These are phyloP conservation scores for Doryteuthis pealeii DNA, from an alignment of 1,140 invertebrate genomes.

Conservation along the genomic window DNA sequence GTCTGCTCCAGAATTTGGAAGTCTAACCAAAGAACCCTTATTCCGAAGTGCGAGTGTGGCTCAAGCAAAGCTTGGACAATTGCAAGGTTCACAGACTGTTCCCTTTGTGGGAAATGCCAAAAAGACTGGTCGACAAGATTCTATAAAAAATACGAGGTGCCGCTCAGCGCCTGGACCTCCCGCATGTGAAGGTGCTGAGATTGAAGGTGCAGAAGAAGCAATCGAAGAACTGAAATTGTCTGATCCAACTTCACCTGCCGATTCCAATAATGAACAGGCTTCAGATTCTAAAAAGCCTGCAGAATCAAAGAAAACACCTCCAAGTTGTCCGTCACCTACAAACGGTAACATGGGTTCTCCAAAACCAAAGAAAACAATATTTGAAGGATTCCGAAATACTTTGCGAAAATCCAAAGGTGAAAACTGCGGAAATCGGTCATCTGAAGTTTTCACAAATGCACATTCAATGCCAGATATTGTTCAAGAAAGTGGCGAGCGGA, in stretches of 20 bases:
- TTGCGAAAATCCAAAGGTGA: slow-evolving; percentile 60
- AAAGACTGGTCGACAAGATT: slow-evolving; percentile 32
- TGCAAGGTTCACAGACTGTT: slow-evolving; percentile 18
- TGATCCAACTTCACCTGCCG: slow-evolving; percentile 45
- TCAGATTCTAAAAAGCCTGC: slow-evolving; percentile 11
- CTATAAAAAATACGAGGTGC: slow-evolving; percentile 46
- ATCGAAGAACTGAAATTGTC: slow-evolving; percentile 27
- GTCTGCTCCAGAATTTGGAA: slow-evolving; percentile 61
- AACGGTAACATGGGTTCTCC: slow-evolving; percentile 37
- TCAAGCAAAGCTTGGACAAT: slow-evolving; percentile 28
- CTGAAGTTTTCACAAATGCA: slow-evolving; percentile 33
- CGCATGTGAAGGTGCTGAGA: slow-evolving; percentile 14
- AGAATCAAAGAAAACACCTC: slow-evolving; percentile 6
- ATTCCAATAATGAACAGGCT: slow-evolving; percentile 30
- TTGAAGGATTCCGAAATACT: slow-evolving; percentile 68
- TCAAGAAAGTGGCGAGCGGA: slow-evolving; percentile 32
- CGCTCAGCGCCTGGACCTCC: slow-evolving; percentile 46
- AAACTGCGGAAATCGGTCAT: slow-evolving; percentile 15
- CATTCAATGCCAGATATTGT: slow-evolving; percentile 29
- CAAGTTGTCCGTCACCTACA: slow-evolving; percentile 9
- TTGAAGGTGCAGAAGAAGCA: slow-evolving; percentile 17
- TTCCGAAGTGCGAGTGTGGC: slow-evolving; percentile 60
- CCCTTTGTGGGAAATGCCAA: slow-evolving; percentile 23
- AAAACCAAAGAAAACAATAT: slow-evolving; percentile 58
- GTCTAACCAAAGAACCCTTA: slow-evolving; percentile 40